Evolutionary conservation across 2,797 vertebrate genomes (phyloP).

Genomic region (Linurgus olivaceus): DNA sequence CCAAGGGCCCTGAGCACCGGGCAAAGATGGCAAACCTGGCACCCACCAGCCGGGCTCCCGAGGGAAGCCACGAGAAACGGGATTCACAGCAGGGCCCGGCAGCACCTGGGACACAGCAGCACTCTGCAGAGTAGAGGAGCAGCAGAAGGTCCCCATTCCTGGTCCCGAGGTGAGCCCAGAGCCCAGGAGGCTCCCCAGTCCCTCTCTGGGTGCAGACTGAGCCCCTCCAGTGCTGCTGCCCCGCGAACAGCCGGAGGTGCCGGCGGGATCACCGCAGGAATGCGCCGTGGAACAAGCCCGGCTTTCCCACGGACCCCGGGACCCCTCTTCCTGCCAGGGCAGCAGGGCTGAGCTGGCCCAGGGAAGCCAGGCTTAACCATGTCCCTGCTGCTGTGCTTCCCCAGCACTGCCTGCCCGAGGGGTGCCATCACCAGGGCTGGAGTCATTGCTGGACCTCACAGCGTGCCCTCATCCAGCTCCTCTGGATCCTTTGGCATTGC

Average conservation of each 20-base stretch:
- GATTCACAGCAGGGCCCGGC: neutral
- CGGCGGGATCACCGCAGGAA: conserved; percentile 36
- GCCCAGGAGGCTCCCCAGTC: accelerated
- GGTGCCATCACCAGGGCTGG: neutral
- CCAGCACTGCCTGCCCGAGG: accelerated
- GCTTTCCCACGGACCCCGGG: conserved; percentile 65
- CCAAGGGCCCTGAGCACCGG: neutral
- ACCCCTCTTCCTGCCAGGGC: conserved; percentile 56
- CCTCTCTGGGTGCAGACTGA: accelerated
- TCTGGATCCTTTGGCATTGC: neutral
- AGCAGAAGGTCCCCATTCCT: accelerated
- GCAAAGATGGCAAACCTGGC: accelerated
- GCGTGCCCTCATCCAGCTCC: accelerated
- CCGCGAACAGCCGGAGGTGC: neutral
- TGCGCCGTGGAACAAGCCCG: neutral
- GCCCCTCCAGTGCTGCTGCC: neutral
- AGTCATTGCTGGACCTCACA: neutral
- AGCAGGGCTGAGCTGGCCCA: neutral
- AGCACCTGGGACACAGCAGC: accelerated
- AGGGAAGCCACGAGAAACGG: neutral
- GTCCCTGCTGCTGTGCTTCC: neutral
- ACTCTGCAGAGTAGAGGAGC: neutral
- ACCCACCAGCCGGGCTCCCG: accelerated
- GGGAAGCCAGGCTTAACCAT: neutral
- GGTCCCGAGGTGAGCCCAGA: accelerated